A percentile compares a stretch with the other conserved stretches of the same genome.
These are phyloP conservation scores for Pterostichus madidus DNA, from an alignment of 2,888 invertebrate species.

Conservation along the genomic window DNA sequence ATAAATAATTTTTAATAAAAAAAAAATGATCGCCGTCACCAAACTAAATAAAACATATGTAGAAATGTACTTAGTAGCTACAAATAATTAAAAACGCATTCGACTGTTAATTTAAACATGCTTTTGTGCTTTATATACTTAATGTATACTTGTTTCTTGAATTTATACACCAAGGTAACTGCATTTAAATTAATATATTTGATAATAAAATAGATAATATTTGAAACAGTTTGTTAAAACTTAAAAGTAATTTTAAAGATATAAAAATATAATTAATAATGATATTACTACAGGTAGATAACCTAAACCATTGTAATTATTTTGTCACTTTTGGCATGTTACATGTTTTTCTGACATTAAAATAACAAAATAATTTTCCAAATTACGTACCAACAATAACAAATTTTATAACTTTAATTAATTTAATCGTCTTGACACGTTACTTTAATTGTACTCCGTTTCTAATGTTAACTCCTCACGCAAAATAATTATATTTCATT, in stretches of 20 bases:
- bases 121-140: too few relatives aligned
- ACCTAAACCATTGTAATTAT: conserved; percentile 26
- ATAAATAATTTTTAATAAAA: too few relatives aligned
- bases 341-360: conserved; percentile 13
- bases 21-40: too few relatives aligned
- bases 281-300: conserved; percentile 10
- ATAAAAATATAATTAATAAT: background rate
- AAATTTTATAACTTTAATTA: conserved; percentile 31
- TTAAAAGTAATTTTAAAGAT: too few relatives aligned
- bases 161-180: background rate
- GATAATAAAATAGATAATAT: too few relatives aligned
- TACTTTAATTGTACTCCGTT: conserved; percentile 7
- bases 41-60: too few relatives aligned
- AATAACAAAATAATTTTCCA: conserved; percentile 10
- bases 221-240: too few relatives aligned
- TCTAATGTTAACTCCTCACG: conserved; percentile 34
- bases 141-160: too few relatives aligned
- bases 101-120: too few relatives aligned
- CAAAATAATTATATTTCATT: conserved; percentile 26
- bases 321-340: conserved; percentile 29
- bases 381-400: conserved; percentile 14
- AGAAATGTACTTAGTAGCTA: too few relatives aligned
- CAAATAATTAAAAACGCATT: too few relatives aligned
- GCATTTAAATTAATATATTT: too few relatives aligned
- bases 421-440: conserved; percentile 29